Base-by-base conservation (phyloP, 2,797 vertebrate species). In the Bovichtus diacanthus region DNA sequence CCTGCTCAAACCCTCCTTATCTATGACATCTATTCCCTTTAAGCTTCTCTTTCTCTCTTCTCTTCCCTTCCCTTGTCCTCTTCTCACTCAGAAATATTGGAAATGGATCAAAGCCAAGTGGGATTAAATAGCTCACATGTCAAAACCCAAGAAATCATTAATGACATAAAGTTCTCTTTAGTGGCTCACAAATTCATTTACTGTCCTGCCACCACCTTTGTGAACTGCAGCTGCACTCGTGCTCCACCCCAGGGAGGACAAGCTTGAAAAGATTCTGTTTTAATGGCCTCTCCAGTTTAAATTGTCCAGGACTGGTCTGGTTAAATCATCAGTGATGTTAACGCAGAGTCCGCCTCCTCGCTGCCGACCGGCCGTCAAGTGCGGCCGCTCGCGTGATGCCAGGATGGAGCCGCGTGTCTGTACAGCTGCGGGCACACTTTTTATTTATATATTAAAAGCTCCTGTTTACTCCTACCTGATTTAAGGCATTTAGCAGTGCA, bases 51-150 rank as follows among this genome's bases (percentile, higher is more conserved):
- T 5, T 11, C 5, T 38, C 27, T 27, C 59, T 44, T 4, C 12
- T 63, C 13, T 21, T 61, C 21, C 39, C 12, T 54, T 59, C 18
- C 39, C 31, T 34, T 34, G 31, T 34, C 31, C 31, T 5, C 15
- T 10, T 47, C 36, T 54, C 23, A 10, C 13, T 10, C 21, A 55
- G 25, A 59, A 0, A 58, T 68, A 58, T 60, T 70, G n/a, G 15
- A 34, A 21, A 60, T 59, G 72, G 70, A 86, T 82, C 65, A 76
- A 44, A 78, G 74, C 66, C 4, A 59, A 74, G 58, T 47, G 74
- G 70, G 67, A 81, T 85, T 80, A 78, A 84, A 72, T 29, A n/a
- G 43, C 76, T 77, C 68, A 13, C 51, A 56, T 82, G 76, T 82
- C 66, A 69, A 70, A 82, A 56, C 69, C 76, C n/a, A 4, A 70